Evolutionary conservation across 2,113 vertebrate genomes (phyloP).

Genomic region (Brachyhypopomus gauderio): DNA sequence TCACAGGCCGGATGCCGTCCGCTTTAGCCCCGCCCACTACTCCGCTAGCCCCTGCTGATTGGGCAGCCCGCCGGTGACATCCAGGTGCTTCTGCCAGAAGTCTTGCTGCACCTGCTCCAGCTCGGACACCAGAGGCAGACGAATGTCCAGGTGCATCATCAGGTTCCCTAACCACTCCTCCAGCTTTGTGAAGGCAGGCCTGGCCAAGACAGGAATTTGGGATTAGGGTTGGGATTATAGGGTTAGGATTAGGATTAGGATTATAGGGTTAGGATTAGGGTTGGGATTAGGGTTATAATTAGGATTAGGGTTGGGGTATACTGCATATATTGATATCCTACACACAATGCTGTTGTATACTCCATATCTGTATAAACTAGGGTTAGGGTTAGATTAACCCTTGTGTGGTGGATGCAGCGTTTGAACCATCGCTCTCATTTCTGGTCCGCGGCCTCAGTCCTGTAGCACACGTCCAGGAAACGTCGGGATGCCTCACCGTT

Average conservation of each 20-base stretch:
- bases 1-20: constrained; percentile 34
- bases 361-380: too few relatives aligned
- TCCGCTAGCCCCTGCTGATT: constrained; percentile 80
- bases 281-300: too few relatives aligned
- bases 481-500: constrained; percentile 76
- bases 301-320: too few relatives aligned
- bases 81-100: constrained; percentile 83
- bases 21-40: constrained; percentile 45
- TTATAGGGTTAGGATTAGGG: too few relatives aligned
- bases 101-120: constrained; percentile 85
- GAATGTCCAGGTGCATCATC: constrained; percentile 89
- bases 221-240: too few relatives aligned
- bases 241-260: too few relatives aligned
- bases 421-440: too few relatives aligned
- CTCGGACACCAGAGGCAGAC: constrained; percentile 84
- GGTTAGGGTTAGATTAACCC: too few relatives aligned
- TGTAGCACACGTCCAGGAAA: neutral
- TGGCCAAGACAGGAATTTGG: constrained; percentile 55
- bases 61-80: constrained; percentile 77
- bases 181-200: constrained; percentile 88
- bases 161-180: constrained; percentile 92
- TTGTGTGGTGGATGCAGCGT: too few relatives aligned
- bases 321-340: too few relatives aligned
- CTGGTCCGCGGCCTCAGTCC: too few relatives aligned
- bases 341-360: too few relatives aligned